Evolutionary conservation across 2,797 vertebrate genomes (phyloP), one percentile per base, ranked within the genome.

Genomic region (Diplodus sargus): DNA sequence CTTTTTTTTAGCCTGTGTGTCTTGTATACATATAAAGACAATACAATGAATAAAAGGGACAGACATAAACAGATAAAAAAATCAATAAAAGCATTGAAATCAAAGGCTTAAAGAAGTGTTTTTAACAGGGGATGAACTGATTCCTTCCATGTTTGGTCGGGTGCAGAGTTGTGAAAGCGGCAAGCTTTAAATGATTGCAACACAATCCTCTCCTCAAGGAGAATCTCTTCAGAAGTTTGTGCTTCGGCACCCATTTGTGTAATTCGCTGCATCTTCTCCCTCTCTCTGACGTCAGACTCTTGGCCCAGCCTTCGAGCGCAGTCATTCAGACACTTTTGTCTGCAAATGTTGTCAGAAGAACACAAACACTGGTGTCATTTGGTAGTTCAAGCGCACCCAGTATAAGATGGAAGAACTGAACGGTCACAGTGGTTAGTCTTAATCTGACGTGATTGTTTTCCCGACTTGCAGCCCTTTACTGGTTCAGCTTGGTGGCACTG

Each of bases 401-500:
- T 17, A 25, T 18, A 16, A 30, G 25, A 7, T 7, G 42, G 25
- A 23, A 17, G 8, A 57, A 49, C 4, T 15, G 3, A 66, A 42
- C n/a, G 16, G 61, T 61, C 28, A 25, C 3, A 39, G 51, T 56
- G 12, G 25, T 54, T n/a, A 3, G 6, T 39, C 22, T 43, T n/a
- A 8, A 34, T 57, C 5, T 57, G 11, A 62, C 58, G 34, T 8
- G 23, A 28, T 4, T 9, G 30, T 9, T n/a, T 4, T 17, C 20
- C 17, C 23, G 23, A 47, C 45, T 42, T 48, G n/a, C 22, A 58
- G 61, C 18, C 5, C 64, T 66, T 34, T 5, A 39, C 57, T 45
- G 39, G 58, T 78, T 45, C 49, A 75, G 62, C 71, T 59, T 15
- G 66, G 28, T 70, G 65, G 45, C 70, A 57, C 57, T 43, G 62